Conservation (phyloP, 2,113 vertebrate species). For the Callocephalon fimbriatum region DNA sequence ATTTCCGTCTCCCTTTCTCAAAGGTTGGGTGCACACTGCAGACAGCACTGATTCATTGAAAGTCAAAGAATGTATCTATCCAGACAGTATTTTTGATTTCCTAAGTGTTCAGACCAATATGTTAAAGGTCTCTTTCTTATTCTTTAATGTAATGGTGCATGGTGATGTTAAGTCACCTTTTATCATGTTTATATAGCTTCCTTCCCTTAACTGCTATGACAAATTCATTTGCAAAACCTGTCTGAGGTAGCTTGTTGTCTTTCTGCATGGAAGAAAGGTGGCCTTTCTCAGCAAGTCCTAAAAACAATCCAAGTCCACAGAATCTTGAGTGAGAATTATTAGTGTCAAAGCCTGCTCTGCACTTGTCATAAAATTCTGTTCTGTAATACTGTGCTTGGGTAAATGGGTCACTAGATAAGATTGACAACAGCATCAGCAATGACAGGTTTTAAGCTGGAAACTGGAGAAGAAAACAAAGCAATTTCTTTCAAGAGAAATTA, state of each 20-base stretch:
- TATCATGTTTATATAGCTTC: background rate
- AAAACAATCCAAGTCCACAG: background rate
- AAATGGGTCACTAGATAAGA: slow-evolving; percentile 63
- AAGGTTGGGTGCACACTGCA: background rate
- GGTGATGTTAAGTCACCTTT: background rate
- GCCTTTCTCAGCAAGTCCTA: background rate
- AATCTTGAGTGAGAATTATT: background rate
- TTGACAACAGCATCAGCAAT: slow-evolving; percentile 38
- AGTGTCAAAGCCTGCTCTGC: background rate
- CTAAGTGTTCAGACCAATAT: background rate
- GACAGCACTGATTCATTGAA: slow-evolving; percentile 19
- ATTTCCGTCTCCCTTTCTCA: background rate
- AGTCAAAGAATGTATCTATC: background rate
- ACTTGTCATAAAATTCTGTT: background rate
- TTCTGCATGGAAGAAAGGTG: background rate
- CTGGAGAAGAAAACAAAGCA: background rate
- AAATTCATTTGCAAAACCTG: slow-evolving; percentile 37
- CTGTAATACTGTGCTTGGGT: slow-evolving; percentile 36
- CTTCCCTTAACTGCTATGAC: slow-evolving; percentile 31
- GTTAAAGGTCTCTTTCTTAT: slow-evolving; percentile 20
- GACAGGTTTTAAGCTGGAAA: slow-evolving; percentile 44
- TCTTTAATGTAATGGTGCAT: background rate
- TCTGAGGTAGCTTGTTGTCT: background rate
- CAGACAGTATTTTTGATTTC: slow-evolving; percentile 47
- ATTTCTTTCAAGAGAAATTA: slow-evolving; percentile 48